phyloP scores from a whole-genome alignment of 2,888 invertebrate species.

The Drosophila cognata region DNA sequence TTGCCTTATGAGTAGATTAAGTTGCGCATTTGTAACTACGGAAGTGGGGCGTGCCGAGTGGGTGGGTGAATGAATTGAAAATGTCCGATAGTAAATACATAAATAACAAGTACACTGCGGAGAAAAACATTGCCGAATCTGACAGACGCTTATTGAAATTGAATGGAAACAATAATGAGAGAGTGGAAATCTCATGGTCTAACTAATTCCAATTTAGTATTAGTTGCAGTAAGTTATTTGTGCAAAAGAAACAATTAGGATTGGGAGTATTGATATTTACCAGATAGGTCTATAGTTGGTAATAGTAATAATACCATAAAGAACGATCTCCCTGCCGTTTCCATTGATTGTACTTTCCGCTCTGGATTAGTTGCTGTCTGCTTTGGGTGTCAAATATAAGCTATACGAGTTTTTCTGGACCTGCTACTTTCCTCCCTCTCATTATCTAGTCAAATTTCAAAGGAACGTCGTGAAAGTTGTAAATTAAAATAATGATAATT shows the following conservation, averaged over 20 bases:
- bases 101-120: conserved; percentile 21
- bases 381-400: conserved; percentile 36
- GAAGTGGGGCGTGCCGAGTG: background rate
- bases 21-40: conserved; percentile 63
- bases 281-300: background rate
- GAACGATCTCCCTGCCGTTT: background rate
- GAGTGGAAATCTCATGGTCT: background rate
- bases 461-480: conserved; percentile 57
- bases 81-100: conserved; percentile 20
- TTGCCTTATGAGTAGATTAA: conserved; percentile 57
- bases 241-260: background rate
- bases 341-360: background rate
- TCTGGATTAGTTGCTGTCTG: background rate
- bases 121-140: background rate
- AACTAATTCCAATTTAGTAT: background rate
- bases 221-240: background rate
- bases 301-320: background rate
- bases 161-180: background rate
- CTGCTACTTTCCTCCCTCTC: background rate
- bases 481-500: conserved; percentile 70
- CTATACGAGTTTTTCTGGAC: conserved; percentile 1
- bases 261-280: background rate
- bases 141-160: background rate
- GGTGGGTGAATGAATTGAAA: conserved; percentile 32
- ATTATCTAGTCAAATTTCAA: conserved; percentile 65